phyloP scores from a whole-genome alignment of 2,113 vertebrate species.

The Saguinus imperator region DNA sequence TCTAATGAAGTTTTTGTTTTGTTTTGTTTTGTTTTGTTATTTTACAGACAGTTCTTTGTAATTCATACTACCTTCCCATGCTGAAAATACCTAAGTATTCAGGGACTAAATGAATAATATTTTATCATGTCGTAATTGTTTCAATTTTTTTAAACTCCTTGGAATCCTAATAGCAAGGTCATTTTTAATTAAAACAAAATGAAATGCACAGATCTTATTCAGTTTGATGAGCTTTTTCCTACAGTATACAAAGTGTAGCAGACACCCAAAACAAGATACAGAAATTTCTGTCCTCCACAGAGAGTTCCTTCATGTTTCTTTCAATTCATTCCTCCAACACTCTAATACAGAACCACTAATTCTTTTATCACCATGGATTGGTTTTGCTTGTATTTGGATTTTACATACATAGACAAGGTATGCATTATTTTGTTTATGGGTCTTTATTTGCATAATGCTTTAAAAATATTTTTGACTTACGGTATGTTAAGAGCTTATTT shows the following conservation, averaged over 20 bases:
- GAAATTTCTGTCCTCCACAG: background rate
- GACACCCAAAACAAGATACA: background rate
- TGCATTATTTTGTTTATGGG: background rate
- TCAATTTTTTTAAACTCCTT: background rate
- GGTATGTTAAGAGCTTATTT: background rate
- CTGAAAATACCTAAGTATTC: background rate
- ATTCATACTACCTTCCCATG: background rate
- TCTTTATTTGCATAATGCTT: background rate
- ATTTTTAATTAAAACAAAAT: conserved; percentile 7
- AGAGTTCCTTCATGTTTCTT: no score
- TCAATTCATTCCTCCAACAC: no score
- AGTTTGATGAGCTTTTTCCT: background rate
- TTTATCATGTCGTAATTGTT: background rate
- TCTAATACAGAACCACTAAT: background rate
- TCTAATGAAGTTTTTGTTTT: no score
- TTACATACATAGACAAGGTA: background rate
- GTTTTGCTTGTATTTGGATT: background rate
- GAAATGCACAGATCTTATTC: background rate
- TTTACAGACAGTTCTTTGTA: background rate
- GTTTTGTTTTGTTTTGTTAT: background rate
- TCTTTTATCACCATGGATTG: background rate
- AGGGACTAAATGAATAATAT: background rate
- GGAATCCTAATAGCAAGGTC: background rate
- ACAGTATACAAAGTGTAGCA: background rate
- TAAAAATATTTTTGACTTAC: background rate